Evolutionary conservation across 2,888 invertebrate genomes (phyloP).

Genomic region (Apodemia duryi): DNA sequence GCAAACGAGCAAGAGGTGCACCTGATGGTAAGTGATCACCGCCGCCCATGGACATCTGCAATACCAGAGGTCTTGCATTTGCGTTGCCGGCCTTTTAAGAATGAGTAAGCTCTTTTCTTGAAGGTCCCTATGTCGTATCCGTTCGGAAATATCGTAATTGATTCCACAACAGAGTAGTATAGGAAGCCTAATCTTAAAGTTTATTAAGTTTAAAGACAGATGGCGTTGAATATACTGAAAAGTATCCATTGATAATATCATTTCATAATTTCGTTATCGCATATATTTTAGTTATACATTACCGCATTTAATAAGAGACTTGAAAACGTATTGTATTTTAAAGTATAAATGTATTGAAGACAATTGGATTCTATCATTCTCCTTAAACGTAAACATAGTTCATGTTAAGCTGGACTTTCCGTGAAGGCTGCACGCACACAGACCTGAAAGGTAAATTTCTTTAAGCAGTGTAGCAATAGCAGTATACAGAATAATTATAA

Average conservation of each 20-base stretch:
- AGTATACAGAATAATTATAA: not conserved
- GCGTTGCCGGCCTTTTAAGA: too few species aligned
- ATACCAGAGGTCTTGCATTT: too few species aligned
- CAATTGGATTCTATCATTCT: not conserved
- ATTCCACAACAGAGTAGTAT: too few species aligned
- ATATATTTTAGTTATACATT: not conserved
- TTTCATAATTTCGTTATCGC: not conserved
- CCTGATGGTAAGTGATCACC: too few species aligned
- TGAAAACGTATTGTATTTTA: not conserved
- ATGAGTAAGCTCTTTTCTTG: too few species aligned
- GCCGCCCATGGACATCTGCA: too few species aligned
- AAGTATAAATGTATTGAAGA: not conserved
- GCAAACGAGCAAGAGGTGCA: too few species aligned
- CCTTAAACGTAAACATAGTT: slow-evolving; percentile 7
- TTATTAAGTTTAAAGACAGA: not conserved
- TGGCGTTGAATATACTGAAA: not conserved
- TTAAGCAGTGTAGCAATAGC: not conserved
- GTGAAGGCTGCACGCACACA: slow-evolving; percentile 10
- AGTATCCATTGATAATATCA: not conserved
- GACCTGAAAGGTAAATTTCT: not conserved
- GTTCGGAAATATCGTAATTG: too few species aligned
- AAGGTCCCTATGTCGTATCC: too few species aligned
- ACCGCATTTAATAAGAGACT: not conserved
- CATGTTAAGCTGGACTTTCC: slow-evolving; percentile 10
- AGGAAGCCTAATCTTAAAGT: too few species aligned